A percentile compares a stretch with the other conserved stretches of the same genome.
Conservation (phyloP, 2,888 invertebrate genomes). For the Apodemia mormo region DNA sequence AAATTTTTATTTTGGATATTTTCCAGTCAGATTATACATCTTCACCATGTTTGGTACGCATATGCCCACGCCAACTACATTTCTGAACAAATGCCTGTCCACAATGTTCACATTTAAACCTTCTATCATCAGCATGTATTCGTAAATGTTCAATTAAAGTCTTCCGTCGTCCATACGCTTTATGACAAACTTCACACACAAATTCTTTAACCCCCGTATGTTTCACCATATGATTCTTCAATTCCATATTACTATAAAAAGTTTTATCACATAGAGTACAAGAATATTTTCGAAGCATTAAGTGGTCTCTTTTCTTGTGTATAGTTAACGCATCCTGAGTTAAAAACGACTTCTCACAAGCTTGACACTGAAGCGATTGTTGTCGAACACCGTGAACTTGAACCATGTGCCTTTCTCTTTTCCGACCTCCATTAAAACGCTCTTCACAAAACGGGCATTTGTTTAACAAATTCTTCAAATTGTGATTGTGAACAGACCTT, state of each 20-base stretch:
- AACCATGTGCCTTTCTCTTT: slow-evolving; percentile 48
- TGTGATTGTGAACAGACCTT: slow-evolving; percentile 39
- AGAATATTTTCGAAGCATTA: slow-evolving; percentile 35
- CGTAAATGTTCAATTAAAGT: slow-evolving; percentile 48
- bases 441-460: slow-evolving; percentile 52
- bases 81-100: slow-evolving; percentile 45
- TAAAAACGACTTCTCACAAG: slow-evolving; percentile 36
- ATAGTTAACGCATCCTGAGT: slow-evolving; percentile 23
- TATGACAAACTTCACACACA: slow-evolving; percentile 57
- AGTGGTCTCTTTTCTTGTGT: slow-evolving; percentile 38
- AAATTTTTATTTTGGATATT: too few relatives aligned
- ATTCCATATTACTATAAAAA: slow-evolving; percentile 48
- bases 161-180: slow-evolving; percentile 46
- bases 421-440: slow-evolving; percentile 48
- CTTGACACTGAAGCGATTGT: slow-evolving; percentile 42
- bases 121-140: slow-evolving; percentile 45
- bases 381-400: slow-evolving; percentile 45
- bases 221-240: slow-evolving; percentile 55
- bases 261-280: slow-evolving; percentile 38
- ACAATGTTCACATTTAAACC: slow-evolving; percentile 46
- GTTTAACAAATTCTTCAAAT: slow-evolving; percentile 33
- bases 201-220: slow-evolving; percentile 49
- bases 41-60: slow-evolving; percentile 48
- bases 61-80: slow-evolving; percentile 44
- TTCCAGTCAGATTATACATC: slow-evolving; percentile 36